Conservation (phyloP, 1,140 invertebrate genomes). For the Caenorhabditis brenneri region DNA sequence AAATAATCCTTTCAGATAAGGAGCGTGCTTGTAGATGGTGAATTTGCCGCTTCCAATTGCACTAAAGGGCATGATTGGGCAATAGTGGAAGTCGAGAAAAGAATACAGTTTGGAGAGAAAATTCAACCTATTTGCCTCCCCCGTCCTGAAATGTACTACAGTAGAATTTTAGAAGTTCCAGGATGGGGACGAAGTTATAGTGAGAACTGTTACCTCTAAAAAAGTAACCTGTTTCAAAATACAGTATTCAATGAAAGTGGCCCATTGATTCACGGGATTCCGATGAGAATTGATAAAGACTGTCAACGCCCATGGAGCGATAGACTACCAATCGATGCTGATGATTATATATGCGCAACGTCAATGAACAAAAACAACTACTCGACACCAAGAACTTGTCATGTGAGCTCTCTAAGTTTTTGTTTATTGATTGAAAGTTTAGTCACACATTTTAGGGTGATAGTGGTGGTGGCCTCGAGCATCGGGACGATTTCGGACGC, state of each 20-base stretch:
- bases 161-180: constrained; percentile 10
- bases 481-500: constrained; percentile 46
- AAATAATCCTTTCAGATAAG: constrained; percentile 52
- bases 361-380: constrained; percentile 56
- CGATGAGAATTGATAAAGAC: constrained; percentile 54
- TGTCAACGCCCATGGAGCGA: constrained; percentile 57
- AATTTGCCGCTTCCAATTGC: constrained; percentile 50
- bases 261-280: constrained; percentile 60
- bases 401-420: neutral
- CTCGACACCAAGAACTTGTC: constrained; percentile 56
- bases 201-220: neutral
- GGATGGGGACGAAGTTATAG: constrained; percentile 46
- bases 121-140: constrained; percentile 57
- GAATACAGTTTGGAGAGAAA: constrained; percentile 47
- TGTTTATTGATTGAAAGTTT: neutral
- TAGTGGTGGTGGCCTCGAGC: constrained; percentile 58
- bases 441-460: constrained; percentile 55
- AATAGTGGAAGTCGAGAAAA: constrained; percentile 54
- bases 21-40: constrained; percentile 47
- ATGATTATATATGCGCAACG: constrained; percentile 61
- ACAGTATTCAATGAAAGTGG: constrained; percentile 42
- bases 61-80: constrained; percentile 59
- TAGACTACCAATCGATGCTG: constrained; percentile 51
- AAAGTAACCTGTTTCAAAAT: neutral
- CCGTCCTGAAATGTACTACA: constrained; percentile 1